A percentile compares a stretch with the other conserved stretches of the same genome.
Conservation (phyloP, 2,888 invertebrate species). For the Leucoptera coffeella region DNA sequence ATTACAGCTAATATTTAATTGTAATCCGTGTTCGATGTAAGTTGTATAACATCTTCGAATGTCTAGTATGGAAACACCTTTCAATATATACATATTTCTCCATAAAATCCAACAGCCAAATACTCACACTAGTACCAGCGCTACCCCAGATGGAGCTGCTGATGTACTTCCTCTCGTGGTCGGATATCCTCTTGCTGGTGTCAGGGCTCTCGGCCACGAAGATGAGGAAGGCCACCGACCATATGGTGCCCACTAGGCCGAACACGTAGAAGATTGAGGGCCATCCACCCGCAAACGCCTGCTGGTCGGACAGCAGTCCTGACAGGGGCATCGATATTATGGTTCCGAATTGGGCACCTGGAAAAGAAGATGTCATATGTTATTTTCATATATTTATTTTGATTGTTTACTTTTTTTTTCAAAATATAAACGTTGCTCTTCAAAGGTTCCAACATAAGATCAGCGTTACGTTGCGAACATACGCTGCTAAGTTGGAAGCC, state of each 20-base stretch:
- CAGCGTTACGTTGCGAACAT: too few relatives aligned
- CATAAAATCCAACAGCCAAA: too few relatives aligned
- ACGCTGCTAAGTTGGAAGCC: conserved; percentile 71
- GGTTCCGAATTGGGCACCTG: conserved; percentile 86
- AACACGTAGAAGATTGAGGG: conserved; percentile 88
- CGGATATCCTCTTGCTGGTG: conserved; percentile 62
- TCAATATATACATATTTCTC: too few relatives aligned
- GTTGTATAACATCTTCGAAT: too few relatives aligned
- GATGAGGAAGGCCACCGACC: conserved; percentile 70
- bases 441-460: too few relatives aligned
- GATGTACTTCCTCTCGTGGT: conserved; percentile 76
- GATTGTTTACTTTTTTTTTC: too few relatives aligned
- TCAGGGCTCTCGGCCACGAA: conserved; percentile 74
- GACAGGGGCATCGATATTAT: conserved; percentile 87
- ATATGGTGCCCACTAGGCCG: conserved; percentile 72
- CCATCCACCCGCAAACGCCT: conserved; percentile 80
- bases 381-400: too few relatives aligned
- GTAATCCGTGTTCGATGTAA: too few relatives aligned
- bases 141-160: conserved; percentile 72
- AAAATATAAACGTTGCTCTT: too few relatives aligned
- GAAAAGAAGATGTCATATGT: conserved; percentile 56
- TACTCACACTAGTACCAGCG: conserved; percentile 68
- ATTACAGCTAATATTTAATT: too few relatives aligned
- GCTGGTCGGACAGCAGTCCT: conserved; percentile 72
- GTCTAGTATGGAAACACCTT: neutral